phyloP scores from a whole-genome alignment of 2,113 vertebrate genomes.

The Oreotragus oreotragus region DNA sequence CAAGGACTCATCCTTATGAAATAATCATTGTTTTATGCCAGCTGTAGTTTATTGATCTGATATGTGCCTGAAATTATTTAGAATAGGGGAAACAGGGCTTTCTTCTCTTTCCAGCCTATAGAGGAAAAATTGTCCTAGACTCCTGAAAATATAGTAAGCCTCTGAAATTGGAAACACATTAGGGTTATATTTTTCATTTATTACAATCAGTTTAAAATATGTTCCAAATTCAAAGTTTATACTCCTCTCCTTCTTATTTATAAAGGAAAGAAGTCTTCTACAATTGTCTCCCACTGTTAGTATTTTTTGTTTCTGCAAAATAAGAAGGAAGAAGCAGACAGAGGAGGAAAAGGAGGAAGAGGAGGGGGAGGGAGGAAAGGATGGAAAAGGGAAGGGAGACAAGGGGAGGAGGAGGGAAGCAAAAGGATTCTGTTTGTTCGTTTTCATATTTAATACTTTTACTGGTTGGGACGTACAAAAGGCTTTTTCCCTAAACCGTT shows the following conservation, averaged over 20 bases:
- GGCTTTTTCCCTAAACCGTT: neutral
- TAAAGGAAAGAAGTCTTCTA: neutral
- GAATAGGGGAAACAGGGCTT: slow-evolving; percentile 15
- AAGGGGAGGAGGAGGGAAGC: neutral
- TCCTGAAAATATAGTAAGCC: slow-evolving; percentile 31
- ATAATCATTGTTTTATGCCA: slow-evolving; percentile 49
- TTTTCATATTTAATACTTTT: neutral
- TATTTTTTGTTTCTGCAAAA: slow-evolving; percentile 3
- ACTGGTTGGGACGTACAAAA: neutral
- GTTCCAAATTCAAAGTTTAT: neutral
- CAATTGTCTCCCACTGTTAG: neutral
- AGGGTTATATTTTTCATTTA: slow-evolving; percentile 33
- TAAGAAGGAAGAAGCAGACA: neutral
- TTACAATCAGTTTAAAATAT: slow-evolving; percentile 30
- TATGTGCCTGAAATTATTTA: slow-evolving; percentile 65
- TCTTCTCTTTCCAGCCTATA: slow-evolving; percentile 6
- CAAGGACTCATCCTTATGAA: slow-evolving; percentile 62
- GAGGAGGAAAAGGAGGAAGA: neutral
- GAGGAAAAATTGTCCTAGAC: neutral
- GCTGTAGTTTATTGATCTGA: slow-evolving; percentile 18
- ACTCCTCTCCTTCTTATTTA: neutral
- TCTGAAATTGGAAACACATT: slow-evolving; percentile 35
- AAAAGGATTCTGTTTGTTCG: neutral
- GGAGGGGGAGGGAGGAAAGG: fast-evolving
- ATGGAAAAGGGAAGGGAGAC: no score